phyloP scores from a whole-genome alignment of 2,113 vertebrate species.

The Acrocephalus arundinaceus region DNA sequence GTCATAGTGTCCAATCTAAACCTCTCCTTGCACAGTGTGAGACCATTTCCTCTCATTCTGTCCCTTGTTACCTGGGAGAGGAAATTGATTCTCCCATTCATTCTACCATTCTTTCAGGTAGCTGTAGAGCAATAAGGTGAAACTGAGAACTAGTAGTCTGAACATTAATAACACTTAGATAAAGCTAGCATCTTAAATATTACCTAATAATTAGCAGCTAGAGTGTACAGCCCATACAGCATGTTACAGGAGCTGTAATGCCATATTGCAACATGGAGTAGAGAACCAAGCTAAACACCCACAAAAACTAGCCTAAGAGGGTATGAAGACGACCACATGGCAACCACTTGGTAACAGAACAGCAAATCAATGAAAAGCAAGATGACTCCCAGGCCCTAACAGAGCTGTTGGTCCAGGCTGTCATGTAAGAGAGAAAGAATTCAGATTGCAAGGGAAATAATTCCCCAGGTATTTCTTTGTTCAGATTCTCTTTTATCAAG shows the following conservation, averaged over 20 bases:
- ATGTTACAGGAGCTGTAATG: not conserved
- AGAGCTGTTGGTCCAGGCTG: not conserved
- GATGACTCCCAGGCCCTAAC: not conserved
- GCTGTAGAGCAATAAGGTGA: not conserved
- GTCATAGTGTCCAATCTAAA: not conserved
- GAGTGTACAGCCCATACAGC: not conserved
- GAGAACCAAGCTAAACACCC: not conserved
- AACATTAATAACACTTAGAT: not conserved
- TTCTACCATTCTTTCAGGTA: not conserved
- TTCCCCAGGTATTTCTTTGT: not conserved
- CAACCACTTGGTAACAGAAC: not conserved
- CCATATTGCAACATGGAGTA: not conserved
- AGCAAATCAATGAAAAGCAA: not conserved
- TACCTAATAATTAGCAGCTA: not conserved
- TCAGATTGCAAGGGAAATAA: not conserved
- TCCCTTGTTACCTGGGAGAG: not conserved
- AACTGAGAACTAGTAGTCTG: not conserved
- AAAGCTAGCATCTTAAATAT: not conserved
- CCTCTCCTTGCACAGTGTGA: not conserved
- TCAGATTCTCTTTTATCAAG: not conserved
- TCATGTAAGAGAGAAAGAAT: not conserved
- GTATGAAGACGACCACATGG: not conserved
- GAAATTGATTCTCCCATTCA: not conserved
- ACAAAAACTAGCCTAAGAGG: not conserved
- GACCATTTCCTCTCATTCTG: not conserved